Conservation (phyloP, 2,797 vertebrate species). For the Pristis pectinata region DNA sequence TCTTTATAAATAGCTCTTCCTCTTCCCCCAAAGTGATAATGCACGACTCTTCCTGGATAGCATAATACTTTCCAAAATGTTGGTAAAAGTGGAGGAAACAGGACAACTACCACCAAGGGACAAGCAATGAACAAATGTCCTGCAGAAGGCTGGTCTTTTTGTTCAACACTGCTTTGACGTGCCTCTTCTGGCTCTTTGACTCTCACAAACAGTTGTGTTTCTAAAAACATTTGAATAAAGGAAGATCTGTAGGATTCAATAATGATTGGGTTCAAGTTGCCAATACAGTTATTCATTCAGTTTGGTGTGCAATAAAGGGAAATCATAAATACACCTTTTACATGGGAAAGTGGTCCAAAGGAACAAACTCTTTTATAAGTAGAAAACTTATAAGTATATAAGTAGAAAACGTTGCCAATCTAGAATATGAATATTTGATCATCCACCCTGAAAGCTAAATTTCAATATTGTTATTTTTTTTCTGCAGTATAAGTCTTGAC, state of each 20-base stretch:
- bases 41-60: background rate
- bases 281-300: conserved; percentile 7
- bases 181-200: background rate
- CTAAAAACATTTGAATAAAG: too few species aligned
- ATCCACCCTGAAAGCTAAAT: background rate
- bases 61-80: too few species aligned
- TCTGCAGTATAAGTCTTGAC: too few species aligned
- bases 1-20: background rate
- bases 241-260: background rate
- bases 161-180: too few species aligned
- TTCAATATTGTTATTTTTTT: background rate
- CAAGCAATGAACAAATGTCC: too few species aligned
- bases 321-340: background rate
- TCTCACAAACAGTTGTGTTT: background rate
- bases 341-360: background rate
- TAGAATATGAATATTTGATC: background rate
- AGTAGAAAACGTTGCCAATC: background rate
- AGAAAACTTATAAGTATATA: background rate
- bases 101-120: too few species aligned
- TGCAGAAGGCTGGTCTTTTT: too few species aligned
- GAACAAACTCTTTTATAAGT: background rate
- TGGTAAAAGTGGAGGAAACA: too few species aligned
- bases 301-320: background rate
- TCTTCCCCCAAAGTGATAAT: background rate
- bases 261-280: background rate